Percentiles rank a stretch among this genome's conserved stretches.
These are phyloP conservation scores for Hemiprocne comata DNA, from an alignment of 2,113 vertebrate species.

Conservation along the genomic window DNA sequence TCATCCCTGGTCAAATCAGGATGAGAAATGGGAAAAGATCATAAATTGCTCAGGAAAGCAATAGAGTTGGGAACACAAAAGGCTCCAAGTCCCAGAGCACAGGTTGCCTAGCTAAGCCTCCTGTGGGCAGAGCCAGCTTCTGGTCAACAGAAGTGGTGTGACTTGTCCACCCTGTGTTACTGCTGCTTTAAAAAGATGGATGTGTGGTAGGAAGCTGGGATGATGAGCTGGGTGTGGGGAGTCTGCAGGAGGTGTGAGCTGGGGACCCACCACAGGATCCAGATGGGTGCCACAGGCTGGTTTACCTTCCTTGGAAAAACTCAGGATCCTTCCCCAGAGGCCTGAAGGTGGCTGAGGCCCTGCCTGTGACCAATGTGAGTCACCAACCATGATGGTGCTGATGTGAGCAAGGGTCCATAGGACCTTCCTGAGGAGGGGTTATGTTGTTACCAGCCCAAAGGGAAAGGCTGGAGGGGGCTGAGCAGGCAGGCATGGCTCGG, in stretches of 20 bases:
- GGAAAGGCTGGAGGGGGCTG: not conserved
- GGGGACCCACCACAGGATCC: not conserved
- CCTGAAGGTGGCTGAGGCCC: not conserved
- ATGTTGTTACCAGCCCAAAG: not conserved
- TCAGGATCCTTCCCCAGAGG: not conserved
- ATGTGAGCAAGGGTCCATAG: not conserved
- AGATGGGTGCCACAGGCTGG: not conserved
- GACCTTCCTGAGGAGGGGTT: not conserved
- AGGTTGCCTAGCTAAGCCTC: not conserved
- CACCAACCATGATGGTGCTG: not conserved
- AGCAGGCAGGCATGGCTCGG: not conserved
- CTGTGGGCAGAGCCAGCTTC: not conserved
- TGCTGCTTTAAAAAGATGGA: rapidly evolving
- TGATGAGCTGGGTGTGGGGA: not conserved
- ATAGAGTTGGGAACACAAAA: not conserved
- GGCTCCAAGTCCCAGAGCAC: not conserved
- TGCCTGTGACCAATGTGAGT: not conserved
- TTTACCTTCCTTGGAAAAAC: not conserved
- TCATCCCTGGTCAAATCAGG: not conserved
- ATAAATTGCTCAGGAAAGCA: not conserved
- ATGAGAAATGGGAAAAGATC: not conserved
- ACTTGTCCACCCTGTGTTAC: rapidly evolving
- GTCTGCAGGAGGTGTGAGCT: not conserved
- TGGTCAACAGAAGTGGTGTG: not conserved
- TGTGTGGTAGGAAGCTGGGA: not conserved